A percentile compares a stretch with the other conserved stretches of the same genome.
Evolutionary conservation across 2,113 vertebrate genomes (phyloP).

Genomic region (Charina bottae): DNA sequence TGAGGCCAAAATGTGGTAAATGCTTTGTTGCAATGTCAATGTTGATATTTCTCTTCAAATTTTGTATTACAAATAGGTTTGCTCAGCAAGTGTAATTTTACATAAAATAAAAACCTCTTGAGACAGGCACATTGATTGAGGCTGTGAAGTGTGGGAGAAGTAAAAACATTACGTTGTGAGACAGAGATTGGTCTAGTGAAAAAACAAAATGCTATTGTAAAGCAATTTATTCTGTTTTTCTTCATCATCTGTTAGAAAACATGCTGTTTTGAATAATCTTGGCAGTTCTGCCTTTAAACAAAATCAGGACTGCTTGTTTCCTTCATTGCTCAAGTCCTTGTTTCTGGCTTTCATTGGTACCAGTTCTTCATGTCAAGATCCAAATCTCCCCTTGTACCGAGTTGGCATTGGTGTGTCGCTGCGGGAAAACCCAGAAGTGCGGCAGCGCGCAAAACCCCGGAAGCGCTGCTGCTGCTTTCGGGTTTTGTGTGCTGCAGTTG

Average conservation of each 20-base stretch:
- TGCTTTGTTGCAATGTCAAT: background rate
- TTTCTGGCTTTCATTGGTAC: background rate
- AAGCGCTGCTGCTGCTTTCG: no score
- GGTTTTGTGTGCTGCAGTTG: no score
- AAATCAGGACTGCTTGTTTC: background rate
- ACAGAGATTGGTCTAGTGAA: conserved; percentile 33
- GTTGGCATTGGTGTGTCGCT: no score
- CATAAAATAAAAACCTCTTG: conserved; percentile 30
- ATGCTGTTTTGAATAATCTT: conserved; percentile 2
- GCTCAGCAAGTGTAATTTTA: conserved; percentile 8
- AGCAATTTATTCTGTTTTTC: background rate
- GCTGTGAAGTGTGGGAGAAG: conserved; percentile 48
- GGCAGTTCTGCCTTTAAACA: background rate
- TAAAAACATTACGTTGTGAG: background rate
- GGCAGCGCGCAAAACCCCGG: no score
- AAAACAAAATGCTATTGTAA: background rate
- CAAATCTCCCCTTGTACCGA: background rate
- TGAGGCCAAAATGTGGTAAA: conserved; percentile 13
- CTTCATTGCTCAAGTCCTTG: conserved; percentile 9
- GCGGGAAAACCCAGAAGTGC: no score
- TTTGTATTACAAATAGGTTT: background rate
- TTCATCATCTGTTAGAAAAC: background rate
- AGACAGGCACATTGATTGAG: conserved; percentile 26
- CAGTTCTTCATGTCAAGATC: background rate
- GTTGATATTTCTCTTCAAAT: background rate